phyloP scores from a whole-genome alignment of 2,113 vertebrate genomes.

The Chrysemys picta region DNA sequence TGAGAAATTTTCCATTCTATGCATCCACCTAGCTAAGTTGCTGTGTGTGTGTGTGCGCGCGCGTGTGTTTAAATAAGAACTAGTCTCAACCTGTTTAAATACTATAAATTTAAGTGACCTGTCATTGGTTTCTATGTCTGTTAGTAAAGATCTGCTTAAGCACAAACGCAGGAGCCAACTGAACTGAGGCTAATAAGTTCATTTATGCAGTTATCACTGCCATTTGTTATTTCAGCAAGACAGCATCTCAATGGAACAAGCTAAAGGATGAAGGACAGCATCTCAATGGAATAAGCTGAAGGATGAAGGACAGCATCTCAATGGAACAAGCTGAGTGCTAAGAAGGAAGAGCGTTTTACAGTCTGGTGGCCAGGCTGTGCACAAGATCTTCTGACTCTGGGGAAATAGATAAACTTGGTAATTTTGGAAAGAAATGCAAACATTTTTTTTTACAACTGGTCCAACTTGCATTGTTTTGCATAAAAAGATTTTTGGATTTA shows the following conservation, averaged over 20 bases:
- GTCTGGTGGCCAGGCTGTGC: background rate
- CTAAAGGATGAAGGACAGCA: background rate
- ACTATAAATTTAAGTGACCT: background rate
- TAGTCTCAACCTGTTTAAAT: background rate
- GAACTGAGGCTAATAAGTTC: background rate
- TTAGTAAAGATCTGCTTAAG: conserved; percentile 14
- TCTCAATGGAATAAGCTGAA: no score
- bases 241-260: background rate
- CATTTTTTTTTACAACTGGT: background rate
- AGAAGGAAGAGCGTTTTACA: background rate
- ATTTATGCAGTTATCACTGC: background rate
- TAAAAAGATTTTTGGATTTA: background rate
- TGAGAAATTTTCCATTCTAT: background rate
- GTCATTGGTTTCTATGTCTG: background rate
- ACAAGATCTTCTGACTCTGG: background rate
- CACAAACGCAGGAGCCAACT: background rate
- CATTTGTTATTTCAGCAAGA: background rate
- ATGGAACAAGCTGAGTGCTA: background rate
- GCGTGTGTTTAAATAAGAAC: background rate
- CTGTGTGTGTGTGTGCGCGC: background rate
- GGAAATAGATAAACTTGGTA: background rate
- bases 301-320: no score
- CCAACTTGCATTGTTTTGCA: background rate
- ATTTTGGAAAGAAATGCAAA: background rate
- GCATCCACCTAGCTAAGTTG: background rate